phyloP scores from a whole-genome alignment of 1,140 invertebrate species.

The Eriosoma lanigerum region DNA sequence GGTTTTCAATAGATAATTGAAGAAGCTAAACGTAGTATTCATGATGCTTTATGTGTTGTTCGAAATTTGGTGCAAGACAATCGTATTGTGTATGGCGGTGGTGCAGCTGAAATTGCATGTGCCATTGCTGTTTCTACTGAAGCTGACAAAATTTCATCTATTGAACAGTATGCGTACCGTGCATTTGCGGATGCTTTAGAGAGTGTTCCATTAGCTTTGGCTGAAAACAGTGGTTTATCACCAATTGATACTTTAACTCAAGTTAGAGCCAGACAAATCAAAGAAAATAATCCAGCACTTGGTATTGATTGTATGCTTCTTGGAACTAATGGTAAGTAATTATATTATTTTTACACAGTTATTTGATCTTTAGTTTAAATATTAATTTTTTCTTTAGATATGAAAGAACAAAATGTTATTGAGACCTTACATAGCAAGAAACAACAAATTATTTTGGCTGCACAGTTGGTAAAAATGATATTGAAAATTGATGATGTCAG shows the following conservation, averaged over 20 bases:
- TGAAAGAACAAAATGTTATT: slow-evolving; percentile 94
- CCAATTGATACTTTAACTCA: slow-evolving; percentile 91
- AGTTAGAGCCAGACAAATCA: slow-evolving; percentile 84
- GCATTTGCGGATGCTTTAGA: slow-evolving; percentile 96
- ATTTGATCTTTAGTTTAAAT: too few relatives aligned
- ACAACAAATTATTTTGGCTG: slow-evolving; percentile 95
- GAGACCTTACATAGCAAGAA: slow-evolving; percentile 97
- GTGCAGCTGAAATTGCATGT: slow-evolving; percentile 94
- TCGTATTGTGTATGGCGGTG: slow-evolving; percentile 95
- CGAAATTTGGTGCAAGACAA: slow-evolving; percentile 92
- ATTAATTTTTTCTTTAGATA: slow-evolving; percentile 69
- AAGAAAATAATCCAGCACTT: slow-evolving; percentile 81
- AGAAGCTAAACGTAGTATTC: slow-evolving; percentile 95
- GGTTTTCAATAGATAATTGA: slow-evolving; percentile 75
- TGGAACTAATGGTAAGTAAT: slow-evolving; percentile 71
- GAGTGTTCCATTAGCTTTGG: slow-evolving; percentile 89
- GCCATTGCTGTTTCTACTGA: slow-evolving; percentile 84
- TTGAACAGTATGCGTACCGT: slow-evolving; percentile 97
- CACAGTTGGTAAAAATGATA: slow-evolving; percentile 98
- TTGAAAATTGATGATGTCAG: slow-evolving; percentile 99
- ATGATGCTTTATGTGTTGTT: slow-evolving; percentile 97
- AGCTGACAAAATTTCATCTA: slow-evolving; percentile 87
- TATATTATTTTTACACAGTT: background rate
- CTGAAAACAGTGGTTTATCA: slow-evolving; percentile 94
- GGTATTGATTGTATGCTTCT: slow-evolving; percentile 94